Conservation (phyloP, 2,888 invertebrate genomes). For the Pseudococcus jackbeardsleyi region DNA sequence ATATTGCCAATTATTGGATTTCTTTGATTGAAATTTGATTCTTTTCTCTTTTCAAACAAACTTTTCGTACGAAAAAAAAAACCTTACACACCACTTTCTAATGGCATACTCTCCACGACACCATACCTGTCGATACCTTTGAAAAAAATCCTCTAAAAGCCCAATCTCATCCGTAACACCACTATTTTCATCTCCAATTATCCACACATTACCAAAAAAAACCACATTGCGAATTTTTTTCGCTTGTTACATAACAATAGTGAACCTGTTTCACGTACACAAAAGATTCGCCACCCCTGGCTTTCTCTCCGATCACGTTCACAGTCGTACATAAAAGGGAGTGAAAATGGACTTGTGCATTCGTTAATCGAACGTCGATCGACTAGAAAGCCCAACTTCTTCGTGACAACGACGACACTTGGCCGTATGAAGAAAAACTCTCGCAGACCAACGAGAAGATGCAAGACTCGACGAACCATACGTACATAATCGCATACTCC, state of each 20-base stretch:
- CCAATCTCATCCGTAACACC: no score
- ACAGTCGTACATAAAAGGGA: not conserved
- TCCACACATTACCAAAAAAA: not conserved
- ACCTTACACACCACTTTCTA: no score
- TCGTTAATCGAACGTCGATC: not conserved
- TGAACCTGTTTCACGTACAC: not conserved
- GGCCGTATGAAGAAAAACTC: not conserved
- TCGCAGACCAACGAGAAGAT: not conserved
- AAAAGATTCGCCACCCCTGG: slow-evolving; percentile 1
- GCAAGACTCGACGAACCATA: not conserved
- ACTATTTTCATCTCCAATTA: not conserved
- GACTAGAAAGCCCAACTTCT: not conserved
- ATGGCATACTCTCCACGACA: no score
- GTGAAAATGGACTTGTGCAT: not conserved
- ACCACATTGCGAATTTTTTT: not conserved
- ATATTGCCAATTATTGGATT: no score
- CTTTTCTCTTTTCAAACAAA: no score
- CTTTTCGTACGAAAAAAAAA: no score
- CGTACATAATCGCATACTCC: not conserved
- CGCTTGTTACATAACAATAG: not conserved
- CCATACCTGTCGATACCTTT: no score
- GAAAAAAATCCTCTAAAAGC: no score
- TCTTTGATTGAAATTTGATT: no score
- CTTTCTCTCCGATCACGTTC: not conserved
- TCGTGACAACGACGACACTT: not conserved